Conservation (phyloP, 2,888 invertebrate genomes). For the Siphonodentalium dalli region DNA sequence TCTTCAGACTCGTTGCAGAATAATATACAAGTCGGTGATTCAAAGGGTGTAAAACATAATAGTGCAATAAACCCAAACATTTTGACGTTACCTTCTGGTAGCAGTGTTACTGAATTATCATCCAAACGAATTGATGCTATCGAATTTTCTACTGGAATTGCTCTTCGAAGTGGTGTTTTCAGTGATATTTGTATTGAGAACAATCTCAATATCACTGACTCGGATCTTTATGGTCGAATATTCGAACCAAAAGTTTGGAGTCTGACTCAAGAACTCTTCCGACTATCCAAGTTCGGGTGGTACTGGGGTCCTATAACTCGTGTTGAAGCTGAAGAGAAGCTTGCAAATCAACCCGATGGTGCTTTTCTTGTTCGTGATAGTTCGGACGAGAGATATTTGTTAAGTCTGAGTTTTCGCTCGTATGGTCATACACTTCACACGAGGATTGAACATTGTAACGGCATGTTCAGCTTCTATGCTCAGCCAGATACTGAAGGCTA, state of each 20-base stretch:
- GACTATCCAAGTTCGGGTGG: conserved; percentile 70
- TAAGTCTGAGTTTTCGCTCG: conserved; percentile 77
- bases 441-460: conserved; percentile 77
- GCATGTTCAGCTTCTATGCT: conserved; percentile 69
- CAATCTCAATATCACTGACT: too few species aligned
- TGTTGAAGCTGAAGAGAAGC: conserved; percentile 75
- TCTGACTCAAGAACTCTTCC: conserved; percentile 66
- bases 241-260: conserved; percentile 61
- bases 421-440: conserved; percentile 77
- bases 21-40: too few species aligned
- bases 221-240: too few species aligned
- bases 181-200: too few species aligned
- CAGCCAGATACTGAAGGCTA: conserved; percentile 64
- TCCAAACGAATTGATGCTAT: too few species aligned
- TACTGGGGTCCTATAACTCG: conserved; percentile 82
- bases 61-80: too few species aligned
- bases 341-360: conserved; percentile 76
- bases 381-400: conserved; percentile 75
- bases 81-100: too few species aligned
- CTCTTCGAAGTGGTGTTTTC: too few species aligned
- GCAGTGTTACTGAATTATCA: too few species aligned
- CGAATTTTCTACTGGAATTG: too few species aligned
- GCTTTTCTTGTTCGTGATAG: conserved; percentile 80
- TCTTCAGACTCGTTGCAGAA: too few species aligned
- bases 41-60: too few species aligned